These are phyloP conservation scores for Baccha elongata DNA, from an alignment of 2,888 invertebrate genomes.

Conservation along the genomic window DNA sequence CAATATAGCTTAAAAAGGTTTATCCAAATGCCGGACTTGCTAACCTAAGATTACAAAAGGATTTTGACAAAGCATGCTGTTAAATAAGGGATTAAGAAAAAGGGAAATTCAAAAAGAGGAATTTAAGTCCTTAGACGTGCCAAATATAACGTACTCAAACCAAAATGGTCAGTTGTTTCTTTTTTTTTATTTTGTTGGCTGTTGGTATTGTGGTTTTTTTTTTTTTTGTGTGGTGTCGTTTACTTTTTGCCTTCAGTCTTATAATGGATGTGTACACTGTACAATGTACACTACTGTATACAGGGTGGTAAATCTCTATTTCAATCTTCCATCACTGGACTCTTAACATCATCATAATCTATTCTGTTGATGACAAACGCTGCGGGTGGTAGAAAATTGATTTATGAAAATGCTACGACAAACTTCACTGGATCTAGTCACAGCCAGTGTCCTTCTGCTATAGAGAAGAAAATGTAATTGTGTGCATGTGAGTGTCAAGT, in stretches of 20 bases:
- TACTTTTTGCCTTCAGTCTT: slow-evolving; percentile 10
- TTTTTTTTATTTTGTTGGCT: not conserved
- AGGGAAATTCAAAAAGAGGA: not conserved
- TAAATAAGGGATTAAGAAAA: slow-evolving; percentile 18
- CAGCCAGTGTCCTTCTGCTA: slow-evolving; percentile 33
- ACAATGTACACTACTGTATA: not conserved
- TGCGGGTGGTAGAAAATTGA: slow-evolving; percentile 69
- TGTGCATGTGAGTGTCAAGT: slow-evolving; percentile 25
- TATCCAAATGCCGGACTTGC: slow-evolving; percentile 12
- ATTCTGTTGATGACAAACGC: slow-evolving; percentile 65
- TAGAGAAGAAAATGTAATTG: slow-evolving; percentile 1
- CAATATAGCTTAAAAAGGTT: slow-evolving; percentile 18
- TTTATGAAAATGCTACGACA: slow-evolving; percentile 67
- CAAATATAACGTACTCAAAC: not conserved
- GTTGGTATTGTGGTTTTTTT: not conserved
- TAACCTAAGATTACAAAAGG: slow-evolving; percentile 20
- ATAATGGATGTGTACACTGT: not conserved
- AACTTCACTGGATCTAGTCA: slow-evolving; percentile 62
- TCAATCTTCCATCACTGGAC: slow-evolving; percentile 37
- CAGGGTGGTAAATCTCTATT: slow-evolving; percentile 44
- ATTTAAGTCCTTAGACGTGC: slow-evolving; percentile 9
- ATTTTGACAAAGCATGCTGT: slow-evolving; percentile 22
- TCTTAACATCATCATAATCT: slow-evolving; percentile 58
- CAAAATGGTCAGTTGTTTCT: slow-evolving; percentile 4
- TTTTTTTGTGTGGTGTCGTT: slow-evolving; percentile 15